phyloP scores from a whole-genome alignment of 2,888 invertebrate species.

The Plebejus anna region DNA sequence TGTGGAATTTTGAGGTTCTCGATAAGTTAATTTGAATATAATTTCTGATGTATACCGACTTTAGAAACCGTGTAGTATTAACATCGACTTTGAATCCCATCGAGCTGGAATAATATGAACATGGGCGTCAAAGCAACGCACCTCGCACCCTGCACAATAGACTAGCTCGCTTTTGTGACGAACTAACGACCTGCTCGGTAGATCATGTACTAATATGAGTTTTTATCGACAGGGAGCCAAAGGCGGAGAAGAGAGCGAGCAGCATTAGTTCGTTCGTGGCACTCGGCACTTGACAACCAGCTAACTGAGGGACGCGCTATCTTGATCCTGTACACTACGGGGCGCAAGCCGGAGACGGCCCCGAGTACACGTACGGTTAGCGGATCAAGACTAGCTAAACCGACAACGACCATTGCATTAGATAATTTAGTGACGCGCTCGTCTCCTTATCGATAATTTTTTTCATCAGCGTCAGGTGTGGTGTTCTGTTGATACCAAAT shows the following conservation, averaged over 20 bases:
- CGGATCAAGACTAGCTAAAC: constrained; percentile 54
- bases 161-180: constrained; percentile 31
- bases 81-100: constrained; percentile 38
- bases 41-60: background rate
- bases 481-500: constrained; percentile 73
- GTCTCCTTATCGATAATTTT: constrained; percentile 55
- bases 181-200: background rate
- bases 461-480: constrained; percentile 55
- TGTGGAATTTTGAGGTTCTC: constrained; percentile 9
- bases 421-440: constrained; percentile 47
- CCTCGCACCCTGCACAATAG: constrained; percentile 67
- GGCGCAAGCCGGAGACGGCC: constrained; percentile 52
- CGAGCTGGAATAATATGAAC: constrained; percentile 26
- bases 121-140: constrained; percentile 52
- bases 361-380: constrained; percentile 46
- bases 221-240: constrained; percentile 84
- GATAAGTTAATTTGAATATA: background rate
- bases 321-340: constrained; percentile 70
- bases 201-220: constrained; percentile 29
- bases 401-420: constrained; percentile 44
- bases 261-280: constrained; percentile 90
- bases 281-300: constrained; percentile 85
- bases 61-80: constrained; percentile 39
- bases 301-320: constrained; percentile 75
- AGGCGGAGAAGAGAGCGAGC: constrained; percentile 92